Percentiles rank a stretch among this genome's conserved stretches.
phyloP scores from a whole-genome alignment of 2,113 vertebrate genomes.

The Phoxinus phoxinus region DNA sequence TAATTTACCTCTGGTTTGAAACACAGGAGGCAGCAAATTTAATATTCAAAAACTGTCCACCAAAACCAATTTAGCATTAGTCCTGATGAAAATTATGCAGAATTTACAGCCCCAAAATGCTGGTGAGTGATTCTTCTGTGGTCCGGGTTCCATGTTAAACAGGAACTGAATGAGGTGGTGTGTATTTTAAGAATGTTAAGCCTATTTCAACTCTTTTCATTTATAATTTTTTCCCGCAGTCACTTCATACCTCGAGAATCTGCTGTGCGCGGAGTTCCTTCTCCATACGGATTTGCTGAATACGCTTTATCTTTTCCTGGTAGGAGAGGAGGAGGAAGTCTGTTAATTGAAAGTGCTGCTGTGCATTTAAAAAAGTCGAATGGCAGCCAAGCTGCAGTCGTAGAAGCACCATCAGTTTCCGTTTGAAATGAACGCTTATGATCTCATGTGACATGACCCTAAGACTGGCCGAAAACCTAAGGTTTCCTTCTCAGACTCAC shows the following conservation, averaged over 20 bases:
- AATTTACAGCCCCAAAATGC: conserved; percentile 74
- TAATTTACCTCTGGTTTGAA: conserved; percentile 81
- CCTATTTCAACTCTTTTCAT: conserved; percentile 50
- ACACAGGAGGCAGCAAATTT: conserved; percentile 75
- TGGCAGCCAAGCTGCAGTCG: not conserved
- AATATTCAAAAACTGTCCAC: conserved; percentile 81
- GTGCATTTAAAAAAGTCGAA: conserved; percentile 56
- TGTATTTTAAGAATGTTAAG: conserved; percentile 70
- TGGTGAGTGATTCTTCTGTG: conserved; percentile 60
- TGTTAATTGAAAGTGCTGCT: conserved; percentile 61
- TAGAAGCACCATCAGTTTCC: conserved; percentile 3
- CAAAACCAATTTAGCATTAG: conserved; percentile 82
- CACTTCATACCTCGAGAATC: conserved; percentile 91
- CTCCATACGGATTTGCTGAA: conserved; percentile 99
- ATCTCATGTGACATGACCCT: not conserved
- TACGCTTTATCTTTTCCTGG: conserved; percentile 98
- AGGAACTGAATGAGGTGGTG: conserved; percentile 7
- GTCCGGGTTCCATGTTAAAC: conserved; percentile 53
- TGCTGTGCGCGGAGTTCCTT: conserved; percentile 98
- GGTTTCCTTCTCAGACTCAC: conserved; percentile 71
- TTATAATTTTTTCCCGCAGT: conserved; percentile 50
- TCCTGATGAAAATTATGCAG: conserved; percentile 76
- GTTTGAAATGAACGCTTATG: not conserved
- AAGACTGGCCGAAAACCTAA: not conserved
- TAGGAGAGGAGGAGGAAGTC: conserved; percentile 54